Conservation (phyloP, 35 echinoderm and acorn worm species). For the Eucidaris tribuloides region DNA sequence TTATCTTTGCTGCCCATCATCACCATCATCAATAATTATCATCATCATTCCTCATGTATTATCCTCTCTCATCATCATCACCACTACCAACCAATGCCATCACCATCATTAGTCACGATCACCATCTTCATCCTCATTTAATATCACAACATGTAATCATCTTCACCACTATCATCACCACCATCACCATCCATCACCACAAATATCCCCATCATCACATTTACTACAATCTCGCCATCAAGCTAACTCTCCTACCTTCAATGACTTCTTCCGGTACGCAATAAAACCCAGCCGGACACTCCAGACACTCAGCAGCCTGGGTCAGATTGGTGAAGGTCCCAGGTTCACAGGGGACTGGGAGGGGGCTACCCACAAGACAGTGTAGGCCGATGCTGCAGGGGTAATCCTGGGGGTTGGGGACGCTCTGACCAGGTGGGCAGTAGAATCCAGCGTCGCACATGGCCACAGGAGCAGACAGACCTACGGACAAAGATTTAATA, state of each 20-base stretch:
- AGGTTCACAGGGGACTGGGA: conserved; percentile 87
- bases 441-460: conserved; percentile 89
- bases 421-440: conserved; percentile 83
- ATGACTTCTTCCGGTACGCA: conserved; percentile 92
- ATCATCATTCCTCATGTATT: too few species aligned
- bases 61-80: too few species aligned
- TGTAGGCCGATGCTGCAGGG: conserved; percentile 89
- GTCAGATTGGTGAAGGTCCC: conserved; percentile 94
- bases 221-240: too few species aligned
- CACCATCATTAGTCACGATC: too few species aligned
- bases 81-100: too few species aligned
- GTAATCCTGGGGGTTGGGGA: conserved; percentile 78
- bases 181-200: too few species aligned
- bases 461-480: conserved; percentile 70
- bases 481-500: conserved; percentile 18
- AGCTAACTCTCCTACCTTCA: conserved; percentile 76
- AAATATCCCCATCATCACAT: too few species aligned
- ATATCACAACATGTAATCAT: too few species aligned
- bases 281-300: conserved; percentile 87
- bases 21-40: too few species aligned
- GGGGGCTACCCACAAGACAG: conserved; percentile 91
- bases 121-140: too few species aligned
- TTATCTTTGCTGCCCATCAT: too few species aligned
- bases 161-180: too few species aligned
- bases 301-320: conserved; percentile 74